These are phyloP conservation scores for Dryocosmus kuriphilus DNA, from an alignment of 2,888 invertebrate species.

Conservation along the genomic window DNA sequence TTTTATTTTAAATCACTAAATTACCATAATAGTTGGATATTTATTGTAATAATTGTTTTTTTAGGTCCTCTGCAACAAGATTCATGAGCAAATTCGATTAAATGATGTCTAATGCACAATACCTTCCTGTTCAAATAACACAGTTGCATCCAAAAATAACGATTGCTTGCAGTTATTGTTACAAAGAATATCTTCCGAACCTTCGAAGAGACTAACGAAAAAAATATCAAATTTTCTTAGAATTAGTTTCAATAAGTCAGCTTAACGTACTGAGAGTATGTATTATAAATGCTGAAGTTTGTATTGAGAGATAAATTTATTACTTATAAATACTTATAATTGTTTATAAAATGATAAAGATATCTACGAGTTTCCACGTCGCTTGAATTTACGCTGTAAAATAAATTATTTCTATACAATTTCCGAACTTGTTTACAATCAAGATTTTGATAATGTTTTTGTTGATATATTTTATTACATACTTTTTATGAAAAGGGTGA, in stretches of 20 bases:
- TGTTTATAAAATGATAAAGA: no score
- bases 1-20: slow-evolving; percentile 24
- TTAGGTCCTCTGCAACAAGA: slow-evolving; percentile 67
- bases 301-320: not conserved
- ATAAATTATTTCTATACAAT: slow-evolving; percentile 11
- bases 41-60: slow-evolving; percentile 45
- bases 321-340: not conserved
- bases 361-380: not conserved
- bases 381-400: slow-evolving; percentile 9
- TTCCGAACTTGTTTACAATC: slow-evolving; percentile 6
- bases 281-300: not conserved
- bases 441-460: not conserved
- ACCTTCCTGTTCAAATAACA: not conserved
- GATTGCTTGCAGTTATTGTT: slow-evolving; percentile 5
- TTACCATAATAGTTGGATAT: no score
- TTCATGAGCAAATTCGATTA: slow-evolving; percentile 68
- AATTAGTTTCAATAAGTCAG: slow-evolving; percentile 1
- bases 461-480: slow-evolving; percentile 31
- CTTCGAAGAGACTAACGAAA: slow-evolving; percentile 4
- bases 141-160: not conserved
- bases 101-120: slow-evolving; percentile 54
- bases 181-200: not conserved
- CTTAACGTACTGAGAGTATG: not conserved
- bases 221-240: slow-evolving; percentile 12
- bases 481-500: not conserved